Base-by-base conservation (phyloP, 2,888 invertebrate genomes). In the Melanophora roralis region DNA sequence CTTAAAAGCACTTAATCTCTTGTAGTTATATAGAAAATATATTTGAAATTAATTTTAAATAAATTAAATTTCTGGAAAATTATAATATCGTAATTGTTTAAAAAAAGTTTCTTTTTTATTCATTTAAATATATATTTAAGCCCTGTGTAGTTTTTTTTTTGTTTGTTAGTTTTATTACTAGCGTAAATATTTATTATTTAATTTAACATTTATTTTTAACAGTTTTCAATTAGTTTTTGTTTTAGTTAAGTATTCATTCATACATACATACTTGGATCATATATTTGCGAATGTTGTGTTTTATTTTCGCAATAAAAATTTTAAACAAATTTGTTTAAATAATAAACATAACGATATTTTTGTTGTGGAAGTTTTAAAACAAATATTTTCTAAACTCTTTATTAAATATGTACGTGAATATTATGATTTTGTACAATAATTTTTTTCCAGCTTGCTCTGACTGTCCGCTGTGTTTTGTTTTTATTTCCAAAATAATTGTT, bases 151-250 rank as follows among this genome's bases (percentile, higher is more conserved):
- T 51, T 32, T 45, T 2, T 45, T 14, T 53, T 53, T 14, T 51
- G n/a, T 21, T 12, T 38, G 16, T 16, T 55, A 14, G 16, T 51
- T 43, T 68, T 40, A 67, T 47, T 60, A 51, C 49, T 49, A 49
- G 55, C 59, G 49, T 60, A 68, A 73, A 78, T 69, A 73, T 74
- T 78, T 73, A 38, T 51, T 73, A 34, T 72, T 57, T 62, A 36
- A 57, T 45, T 68, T 64, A 51, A 64, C 68, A 64, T 45, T 62
- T 57, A 69, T 69, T 78, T 78, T 32, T 64, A 57, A 57, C 51
- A 38, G 16, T 73, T 78, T 68, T 34, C 62, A 55, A 55, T 73
- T 73, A 43, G 16, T 78, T 64, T 68, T 59, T 43, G 32, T 23
- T 77, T 23, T 51, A 40, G n/a, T 27, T 59, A n/a, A n/a, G n/a